phyloP scores from a whole-genome alignment of 2,113 vertebrate species.

The Dipodomys merriami region DNA sequence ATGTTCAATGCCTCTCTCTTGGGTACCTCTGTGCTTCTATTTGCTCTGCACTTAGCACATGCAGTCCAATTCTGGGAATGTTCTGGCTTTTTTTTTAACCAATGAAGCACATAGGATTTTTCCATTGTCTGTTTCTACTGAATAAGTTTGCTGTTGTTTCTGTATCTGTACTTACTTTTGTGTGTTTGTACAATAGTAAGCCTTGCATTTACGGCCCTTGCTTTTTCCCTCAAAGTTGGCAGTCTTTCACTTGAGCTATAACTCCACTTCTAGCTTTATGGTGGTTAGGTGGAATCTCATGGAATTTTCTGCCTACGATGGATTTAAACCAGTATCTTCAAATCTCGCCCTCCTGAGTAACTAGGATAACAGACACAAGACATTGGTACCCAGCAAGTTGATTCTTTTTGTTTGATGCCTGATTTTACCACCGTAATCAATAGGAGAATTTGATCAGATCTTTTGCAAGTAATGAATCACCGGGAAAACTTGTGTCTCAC shows the following conservation, averaged over 20 bases:
- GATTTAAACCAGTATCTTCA: too few relatives aligned
- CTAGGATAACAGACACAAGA: too few relatives aligned
- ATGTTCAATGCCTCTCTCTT: not conserved
- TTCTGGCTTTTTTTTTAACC: slow-evolving; percentile 16
- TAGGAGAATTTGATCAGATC: not conserved
- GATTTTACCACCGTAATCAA: not conserved
- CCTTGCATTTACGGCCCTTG: too few relatives aligned
- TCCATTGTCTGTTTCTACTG: not conserved
- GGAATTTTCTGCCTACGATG: too few relatives aligned
- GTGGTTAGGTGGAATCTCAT: too few relatives aligned
- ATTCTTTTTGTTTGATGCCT: not conserved
- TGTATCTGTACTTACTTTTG: too few relatives aligned
- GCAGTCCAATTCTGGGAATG: not conserved
- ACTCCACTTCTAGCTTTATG: too few relatives aligned
- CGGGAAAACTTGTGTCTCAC: not conserved
- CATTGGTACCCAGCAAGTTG: too few relatives aligned
- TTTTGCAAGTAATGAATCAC: not conserved
- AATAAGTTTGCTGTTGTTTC: not conserved
- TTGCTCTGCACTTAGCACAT: not conserved
- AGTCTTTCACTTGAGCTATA: too few relatives aligned
- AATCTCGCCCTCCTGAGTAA: too few relatives aligned
- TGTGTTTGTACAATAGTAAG: too few relatives aligned
- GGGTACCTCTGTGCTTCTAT: not conserved
- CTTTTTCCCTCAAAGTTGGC: too few relatives aligned
- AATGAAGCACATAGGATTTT: not conserved